Base-by-base conservation (phyloP, 2,888 invertebrate species). In the Diachrysia chrysitis region DNA sequence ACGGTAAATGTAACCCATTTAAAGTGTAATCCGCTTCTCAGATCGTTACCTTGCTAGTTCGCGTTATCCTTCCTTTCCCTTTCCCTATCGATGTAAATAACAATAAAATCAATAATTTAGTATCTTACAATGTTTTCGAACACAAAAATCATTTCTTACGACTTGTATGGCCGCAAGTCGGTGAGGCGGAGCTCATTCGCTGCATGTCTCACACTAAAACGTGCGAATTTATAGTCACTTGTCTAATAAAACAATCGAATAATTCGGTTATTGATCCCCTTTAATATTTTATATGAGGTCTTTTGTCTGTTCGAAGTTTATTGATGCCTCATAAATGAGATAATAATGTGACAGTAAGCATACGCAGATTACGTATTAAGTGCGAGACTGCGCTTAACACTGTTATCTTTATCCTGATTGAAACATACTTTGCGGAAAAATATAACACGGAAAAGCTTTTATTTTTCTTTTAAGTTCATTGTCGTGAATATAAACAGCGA, bases 241-340 rank as follows among this genome's bases (percentile, higher is more conserved):
- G 91, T 89, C 89, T 90, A 92, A 92, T 93, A 93, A 92, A 93
- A 93, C 87, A 90, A 92, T 90, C 87, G 83, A 89, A 87, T 89
- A 88, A 89, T 89, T 90, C 80, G 82, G 78, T 83, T 86, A 83
- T 84, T 80, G 78, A 67, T 74, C 67, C 80, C 78, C 78, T 82
- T 81, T 78, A 83, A 83, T 70, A 73, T 80, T 73, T 70, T 76
- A 69, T 53, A 79, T 76, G 79, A 81, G 75, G 70, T 70, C 67
- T 79, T 87, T 87, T 84, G 83, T 78, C 74, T 73, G 70, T 64
- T 76, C 70, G 74, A 78, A 65, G 60, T 78, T 83, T 79, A 79
- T 71, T 68, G 58, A 58, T 81, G 64, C 70, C 62, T 67, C 69
- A 65, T 61, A 65, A 73, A 66, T 69, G 37, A 25, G 23, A 64